Evolutionary conservation across 2,888 invertebrate species (phyloP), one percentile per base, ranked within the genome.

Genomic region (Notodromas monacha): DNA sequence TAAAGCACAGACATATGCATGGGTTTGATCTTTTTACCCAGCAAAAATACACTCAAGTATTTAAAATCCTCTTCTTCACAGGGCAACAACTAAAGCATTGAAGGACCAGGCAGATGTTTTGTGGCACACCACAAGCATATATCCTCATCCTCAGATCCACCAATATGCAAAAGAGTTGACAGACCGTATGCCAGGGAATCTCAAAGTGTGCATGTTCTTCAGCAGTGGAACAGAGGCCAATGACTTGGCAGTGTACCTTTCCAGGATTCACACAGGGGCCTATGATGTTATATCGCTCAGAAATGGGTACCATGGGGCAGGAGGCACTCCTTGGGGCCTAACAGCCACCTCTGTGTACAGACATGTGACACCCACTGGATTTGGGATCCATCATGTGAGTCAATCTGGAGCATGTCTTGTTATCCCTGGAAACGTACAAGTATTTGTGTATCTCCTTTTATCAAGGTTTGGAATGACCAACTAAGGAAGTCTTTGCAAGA

Each of bases 191-290:
- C 84, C 89, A 0, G 70, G 63, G 5, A 60, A 77, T 40, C 55
- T 92, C 16, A 79, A 77, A 54, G 68, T 73, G 14, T 72, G 74
- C 2, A 86, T 81, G 45, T 63, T 89, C 40, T 73, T 79, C 2
- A 92, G 92, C 50, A 89, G 86, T 42, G 92, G 92, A 0, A 76
- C 81, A 4, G 92, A 96, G 51, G 89, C 92, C 0, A 92, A 89
- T 44, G 92, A 96, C 46, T 53, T 96, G 34, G 92, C 92, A 0
- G 57, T 76, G 38, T 46, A 81, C 15, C 57, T 96, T 49, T 72
- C 86, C 0, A 61, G 84, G 40, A 49, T 73, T 1, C 63, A 79
- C 45, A 86, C 89, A 0, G 67, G 68, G 2, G 65, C 68, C 42
- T 65, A 63, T 41, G 81, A 86, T 39, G 58, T 86, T 12, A 52